Percentiles rank a stretch among this genome's conserved stretches.
Conservation (phyloP, 2,888 invertebrate genomes). For the Eupeodes luniger region DNA sequence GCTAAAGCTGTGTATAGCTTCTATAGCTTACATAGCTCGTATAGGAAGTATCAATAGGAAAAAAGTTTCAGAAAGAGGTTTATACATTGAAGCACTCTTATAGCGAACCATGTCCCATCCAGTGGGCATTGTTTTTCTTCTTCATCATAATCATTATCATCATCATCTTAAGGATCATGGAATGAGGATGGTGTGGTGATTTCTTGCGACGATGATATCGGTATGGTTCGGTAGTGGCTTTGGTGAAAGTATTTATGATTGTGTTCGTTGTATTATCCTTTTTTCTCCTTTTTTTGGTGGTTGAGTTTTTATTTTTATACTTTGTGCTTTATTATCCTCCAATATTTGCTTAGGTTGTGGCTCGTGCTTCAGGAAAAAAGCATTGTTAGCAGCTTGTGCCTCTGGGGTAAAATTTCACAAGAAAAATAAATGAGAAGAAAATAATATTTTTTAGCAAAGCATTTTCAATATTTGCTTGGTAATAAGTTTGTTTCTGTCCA, state of each 20-base stretch:
- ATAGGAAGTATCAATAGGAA: neutral
- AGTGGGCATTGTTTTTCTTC: slow-evolving; percentile 37
- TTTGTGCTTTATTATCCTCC: slow-evolving; percentile 55
- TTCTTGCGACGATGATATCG: no score
- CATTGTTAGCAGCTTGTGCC: slow-evolving; percentile 50
- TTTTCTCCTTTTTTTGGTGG: slow-evolving; percentile 1
- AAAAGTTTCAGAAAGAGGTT: slow-evolving; percentile 21
- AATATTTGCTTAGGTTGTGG: slow-evolving; percentile 65
- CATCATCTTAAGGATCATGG: neutral
- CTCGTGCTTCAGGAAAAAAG: slow-evolving; percentile 39
- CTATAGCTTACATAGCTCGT: no score
- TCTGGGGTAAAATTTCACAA: slow-evolving; percentile 61
- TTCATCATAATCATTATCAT: slow-evolving; percentile 10
- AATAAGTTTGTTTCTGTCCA: neutral
- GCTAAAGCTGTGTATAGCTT: no score
- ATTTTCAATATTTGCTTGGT: slow-evolving; percentile 1
- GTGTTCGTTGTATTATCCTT: slow-evolving; percentile 37
- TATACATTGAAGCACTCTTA: slow-evolving; percentile 11
- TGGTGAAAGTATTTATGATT: slow-evolving; percentile 54
- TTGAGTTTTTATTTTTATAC: slow-evolving; percentile 25
- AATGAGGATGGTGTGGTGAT: neutral
- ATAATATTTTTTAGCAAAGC: slow-evolving; percentile 32
- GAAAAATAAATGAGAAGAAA: slow-evolving; percentile 45
- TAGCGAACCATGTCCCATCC: neutral
- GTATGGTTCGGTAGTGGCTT: neutral